Percentiles rank a stretch among this genome's conserved stretches.
These are phyloP conservation scores for Podarcis siculus DNA, from an alignment of 2,797 vertebrate genomes.

Conservation along the genomic window DNA sequence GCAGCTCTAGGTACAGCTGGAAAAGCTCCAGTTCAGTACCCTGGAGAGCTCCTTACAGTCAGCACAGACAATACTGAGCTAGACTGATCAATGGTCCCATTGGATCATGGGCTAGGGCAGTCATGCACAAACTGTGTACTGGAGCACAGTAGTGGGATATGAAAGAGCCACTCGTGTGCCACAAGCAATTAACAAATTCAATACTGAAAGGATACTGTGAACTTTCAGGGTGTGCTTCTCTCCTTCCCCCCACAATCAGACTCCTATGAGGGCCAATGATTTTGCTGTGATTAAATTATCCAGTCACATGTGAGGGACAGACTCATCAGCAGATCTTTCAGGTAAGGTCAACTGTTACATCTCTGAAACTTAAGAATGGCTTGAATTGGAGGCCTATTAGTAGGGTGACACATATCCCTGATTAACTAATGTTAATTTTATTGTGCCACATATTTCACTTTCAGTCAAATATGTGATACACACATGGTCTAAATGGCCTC, in stretches of 20 bases:
- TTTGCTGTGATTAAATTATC: not conserved
- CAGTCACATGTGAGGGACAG: not conserved
- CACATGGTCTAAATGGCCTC: too few relatives aligned
- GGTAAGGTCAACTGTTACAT: not conserved
- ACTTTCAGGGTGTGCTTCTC: not conserved
- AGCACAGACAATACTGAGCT: too few relatives aligned
- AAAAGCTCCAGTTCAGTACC: too few relatives aligned
- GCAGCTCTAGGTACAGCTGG: not conserved
- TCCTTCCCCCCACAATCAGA: not conserved
- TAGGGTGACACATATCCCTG: too few relatives aligned
- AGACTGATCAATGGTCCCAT: too few relatives aligned
- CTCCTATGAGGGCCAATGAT: not conserved
- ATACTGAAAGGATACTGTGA: not conserved
- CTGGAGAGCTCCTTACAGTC: too few relatives aligned
- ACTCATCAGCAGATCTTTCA: not conserved
- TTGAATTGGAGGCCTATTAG: too few relatives aligned
- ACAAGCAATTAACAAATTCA: not conserved
- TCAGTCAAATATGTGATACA: too few relatives aligned
- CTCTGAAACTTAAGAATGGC: not conserved
- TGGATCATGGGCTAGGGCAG: not conserved
- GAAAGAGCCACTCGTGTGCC: not conserved
- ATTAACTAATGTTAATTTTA: too few relatives aligned
- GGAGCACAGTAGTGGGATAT: not conserved
- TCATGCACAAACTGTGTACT: not conserved
- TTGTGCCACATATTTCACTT: too few relatives aligned